These are phyloP conservation scores for Eristalinus aeneus DNA, from an alignment of 2,888 invertebrate genomes.

Conservation along the genomic window DNA sequence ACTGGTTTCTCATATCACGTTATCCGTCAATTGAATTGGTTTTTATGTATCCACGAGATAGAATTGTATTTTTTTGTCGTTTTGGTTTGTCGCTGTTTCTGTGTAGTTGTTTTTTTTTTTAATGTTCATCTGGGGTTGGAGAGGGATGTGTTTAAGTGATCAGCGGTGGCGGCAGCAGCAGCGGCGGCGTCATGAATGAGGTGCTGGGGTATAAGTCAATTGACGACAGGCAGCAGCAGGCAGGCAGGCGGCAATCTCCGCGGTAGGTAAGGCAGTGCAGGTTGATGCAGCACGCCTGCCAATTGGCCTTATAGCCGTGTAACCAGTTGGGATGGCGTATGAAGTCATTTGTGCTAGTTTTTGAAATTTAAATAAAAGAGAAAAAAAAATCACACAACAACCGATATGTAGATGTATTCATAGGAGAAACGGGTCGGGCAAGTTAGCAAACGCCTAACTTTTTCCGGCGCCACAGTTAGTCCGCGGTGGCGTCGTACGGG, in stretches of 20 bases:
- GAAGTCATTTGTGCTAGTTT: conserved; percentile 68
- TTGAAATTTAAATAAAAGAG: conserved; percentile 55
- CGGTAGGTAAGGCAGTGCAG: conserved; percentile 46
- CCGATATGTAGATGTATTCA: conserved; percentile 24
- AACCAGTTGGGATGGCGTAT: conserved; percentile 55
- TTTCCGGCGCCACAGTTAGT: conserved; percentile 68
- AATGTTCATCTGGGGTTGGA: conserved; percentile 31
- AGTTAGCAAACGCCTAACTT: conserved; percentile 47
- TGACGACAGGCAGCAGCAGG: conserved; percentile 36
- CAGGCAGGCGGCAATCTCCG: conserved; percentile 30
- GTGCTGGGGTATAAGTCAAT: conserved; percentile 54
- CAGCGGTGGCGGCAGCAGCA: conserved; percentile 22
- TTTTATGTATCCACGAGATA: conserved; percentile 48
- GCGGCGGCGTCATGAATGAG: conserved; percentile 50
- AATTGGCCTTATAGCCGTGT: conserved; percentile 60
- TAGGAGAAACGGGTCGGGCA: conserved; percentile 43
- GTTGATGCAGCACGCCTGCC: conserved; percentile 38
- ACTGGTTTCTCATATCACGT: conserved; percentile 68
- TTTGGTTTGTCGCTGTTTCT: conserved; percentile 13
- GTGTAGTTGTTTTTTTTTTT: conserved; percentile 25
- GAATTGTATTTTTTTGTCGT: conserved; percentile 24
- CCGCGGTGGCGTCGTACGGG: conserved; percentile 13
- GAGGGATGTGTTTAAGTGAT: conserved; percentile 59
- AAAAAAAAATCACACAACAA: too few species aligned
- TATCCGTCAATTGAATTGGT: conserved; percentile 68